Evolutionary conservation across 2,888 invertebrate species (phyloP).

Genomic region (Monochamus alternatus): DNA sequence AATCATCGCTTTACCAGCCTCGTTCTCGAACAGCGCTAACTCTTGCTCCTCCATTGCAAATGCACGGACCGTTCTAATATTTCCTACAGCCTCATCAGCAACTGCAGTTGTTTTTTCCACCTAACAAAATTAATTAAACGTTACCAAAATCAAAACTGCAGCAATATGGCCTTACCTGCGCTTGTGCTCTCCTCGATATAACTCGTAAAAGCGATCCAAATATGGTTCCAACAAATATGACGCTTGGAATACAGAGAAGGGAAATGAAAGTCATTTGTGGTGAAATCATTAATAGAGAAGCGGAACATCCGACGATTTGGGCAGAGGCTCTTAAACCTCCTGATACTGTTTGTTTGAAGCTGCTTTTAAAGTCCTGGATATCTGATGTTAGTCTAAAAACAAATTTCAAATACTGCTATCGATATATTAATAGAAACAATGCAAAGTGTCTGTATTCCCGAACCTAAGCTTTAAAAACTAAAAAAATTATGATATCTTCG

Average conservation of each 20-base stretch:
- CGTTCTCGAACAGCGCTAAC: conserved; percentile 79
- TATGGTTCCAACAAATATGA: conserved; percentile 88
- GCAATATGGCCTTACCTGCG: conserved; percentile 76
- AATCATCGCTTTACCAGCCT: conserved; percentile 82
- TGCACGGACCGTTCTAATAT: conserved; percentile 94
- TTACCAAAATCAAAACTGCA: neutral
- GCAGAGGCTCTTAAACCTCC: conserved; percentile 91
- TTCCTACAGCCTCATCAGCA: conserved; percentile 94
- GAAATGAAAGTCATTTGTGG: conserved; percentile 91
- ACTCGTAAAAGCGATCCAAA: conserved; percentile 86
- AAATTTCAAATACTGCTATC: neutral
- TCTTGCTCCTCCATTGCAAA: conserved; percentile 95
- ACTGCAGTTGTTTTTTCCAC: conserved; percentile 89
- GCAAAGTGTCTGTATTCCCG: too few species aligned
- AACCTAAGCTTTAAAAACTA: too few species aligned
- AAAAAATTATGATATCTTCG: too few species aligned
- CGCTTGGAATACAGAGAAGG: conserved; percentile 87
- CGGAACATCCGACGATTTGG: conserved; percentile 86
- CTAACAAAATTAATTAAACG: conserved; percentile 70
- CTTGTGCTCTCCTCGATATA: conserved; percentile 86
- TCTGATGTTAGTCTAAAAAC: conserved; percentile 87
- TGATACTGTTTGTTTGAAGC: conserved; percentile 94
- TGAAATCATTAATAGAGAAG: conserved; percentile 89
- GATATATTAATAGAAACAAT: neutral
- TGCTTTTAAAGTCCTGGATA: conserved; percentile 97